Percentiles rank a stretch among this genome's conserved stretches.
phyloP scores from a whole-genome alignment of 2,797 vertebrate genomes.

The Acomys russatus region DNA sequence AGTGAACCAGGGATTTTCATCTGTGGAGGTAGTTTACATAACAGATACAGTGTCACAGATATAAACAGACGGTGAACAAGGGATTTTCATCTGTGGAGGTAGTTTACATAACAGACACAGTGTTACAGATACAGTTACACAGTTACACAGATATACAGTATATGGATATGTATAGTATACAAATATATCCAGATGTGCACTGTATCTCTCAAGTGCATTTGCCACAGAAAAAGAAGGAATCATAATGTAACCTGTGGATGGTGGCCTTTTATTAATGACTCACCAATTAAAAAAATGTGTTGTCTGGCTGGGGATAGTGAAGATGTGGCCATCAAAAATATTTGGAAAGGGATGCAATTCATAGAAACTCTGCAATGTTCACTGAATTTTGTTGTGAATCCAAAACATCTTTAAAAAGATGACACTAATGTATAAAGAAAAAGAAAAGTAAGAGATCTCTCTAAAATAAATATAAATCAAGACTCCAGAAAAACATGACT shows the following conservation, averaged over 20 bases:
- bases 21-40: neutral
- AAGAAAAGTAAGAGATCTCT: neutral
- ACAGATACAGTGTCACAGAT: neutral
- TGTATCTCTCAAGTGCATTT: neutral
- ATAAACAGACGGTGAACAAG: neutral
- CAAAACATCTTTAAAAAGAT: slow-evolving; percentile 8
- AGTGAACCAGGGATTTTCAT: neutral
- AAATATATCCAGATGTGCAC: no score
- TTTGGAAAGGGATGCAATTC: neutral
- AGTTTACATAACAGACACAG: neutral
- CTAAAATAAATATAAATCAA: neutral
- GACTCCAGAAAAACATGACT: slow-evolving; percentile 51
- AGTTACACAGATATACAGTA: neutral
- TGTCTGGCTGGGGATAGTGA: neutral
- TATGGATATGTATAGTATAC: no score
- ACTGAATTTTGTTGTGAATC: neutral
- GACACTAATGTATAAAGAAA: neutral
- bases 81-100: neutral
- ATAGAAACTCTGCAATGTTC: neutral
- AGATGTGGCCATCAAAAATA: no score
- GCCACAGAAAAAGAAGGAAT: neutral
- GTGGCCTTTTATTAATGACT: neutral
- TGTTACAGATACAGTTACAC: no score
- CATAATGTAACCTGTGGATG: neutral
- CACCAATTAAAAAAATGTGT: neutral